Conservation (phyloP, 2,797 vertebrate genomes). For the Arvicola amphibius region DNA sequence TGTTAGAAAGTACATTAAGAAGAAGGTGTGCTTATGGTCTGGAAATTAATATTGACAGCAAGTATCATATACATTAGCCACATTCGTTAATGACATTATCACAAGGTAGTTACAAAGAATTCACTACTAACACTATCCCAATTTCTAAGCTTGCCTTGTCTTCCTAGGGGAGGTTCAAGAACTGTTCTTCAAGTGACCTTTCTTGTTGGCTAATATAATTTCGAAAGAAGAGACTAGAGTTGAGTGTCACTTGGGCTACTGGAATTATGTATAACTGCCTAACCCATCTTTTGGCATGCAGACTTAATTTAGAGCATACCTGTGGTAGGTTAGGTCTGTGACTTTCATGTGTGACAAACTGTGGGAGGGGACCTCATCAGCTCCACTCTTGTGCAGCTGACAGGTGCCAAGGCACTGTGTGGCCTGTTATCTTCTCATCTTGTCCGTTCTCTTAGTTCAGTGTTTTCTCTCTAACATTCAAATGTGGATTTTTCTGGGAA, state of each 20-base stretch:
- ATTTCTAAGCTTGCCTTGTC: not conserved
- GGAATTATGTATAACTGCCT: not conserved
- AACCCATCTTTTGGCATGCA: not conserved
- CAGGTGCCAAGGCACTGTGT: too few species aligned
- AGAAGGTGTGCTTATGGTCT: not conserved
- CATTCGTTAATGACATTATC: not conserved
- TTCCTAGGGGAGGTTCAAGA: not conserved
- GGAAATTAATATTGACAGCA: not conserved
- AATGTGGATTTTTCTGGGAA: not conserved
- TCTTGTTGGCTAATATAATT: not conserved
- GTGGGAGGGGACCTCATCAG: not conserved
- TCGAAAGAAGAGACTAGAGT: not conserved
- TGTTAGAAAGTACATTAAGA: not conserved
- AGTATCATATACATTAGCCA: not conserved
- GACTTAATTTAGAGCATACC: not conserved
- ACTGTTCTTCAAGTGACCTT: not conserved
- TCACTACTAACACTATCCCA: not conserved
- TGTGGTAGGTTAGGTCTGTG: too few species aligned
- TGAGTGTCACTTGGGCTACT: not conserved
- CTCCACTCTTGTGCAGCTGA: accelerated
- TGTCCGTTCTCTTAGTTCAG: not conserved
- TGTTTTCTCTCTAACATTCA: not conserved
- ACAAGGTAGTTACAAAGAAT: not conserved
- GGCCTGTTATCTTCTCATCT: not conserved
- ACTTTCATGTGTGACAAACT: not conserved